Evolutionary conservation across 2,888 invertebrate species (phyloP), one percentile per base, ranked within the genome.

Genomic region (Pristionchus exspectatus): DNA sequence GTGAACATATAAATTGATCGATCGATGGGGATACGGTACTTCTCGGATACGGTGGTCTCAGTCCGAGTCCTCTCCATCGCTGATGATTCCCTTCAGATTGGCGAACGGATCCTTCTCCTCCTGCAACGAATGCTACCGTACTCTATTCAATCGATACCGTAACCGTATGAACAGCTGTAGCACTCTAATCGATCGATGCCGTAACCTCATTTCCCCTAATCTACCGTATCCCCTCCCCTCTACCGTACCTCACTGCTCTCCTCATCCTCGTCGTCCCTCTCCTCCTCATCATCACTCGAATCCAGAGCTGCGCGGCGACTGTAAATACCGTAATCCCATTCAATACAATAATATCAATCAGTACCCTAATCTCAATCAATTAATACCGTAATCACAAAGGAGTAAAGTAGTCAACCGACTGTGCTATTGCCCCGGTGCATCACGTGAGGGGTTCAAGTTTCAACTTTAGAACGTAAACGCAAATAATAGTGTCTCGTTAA

Each of bases 21-120:
- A 72, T 72, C 16, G 16, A 18, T 30, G 16, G 33, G 69, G 30
- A 30, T 72, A 63, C n/a, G n/a, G 63, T 63, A 63, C 63, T 63
- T n/a, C 24, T 63, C 10, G 63, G 63, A 7, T 63, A 63, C 69
- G 69, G 33, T 72, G 14, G 27, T 14, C 74, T 74, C 54, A 81
- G 50, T 81, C 81, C n/a, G 81, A 87, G 18, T 69, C 87, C 10
- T n/a, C 38, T 66, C 44, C 66, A 50, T 38, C 38, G 27, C 85
- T 63, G 50, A 87, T 50, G 44, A 87, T 44, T 4, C 44, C 87
- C 87, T 87, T 87, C 66, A 87, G 87, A 24, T 87, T 87, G 66
- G 87, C 87, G 27, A 69, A 87, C 44, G 87, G 87, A 50, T 87
- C 50, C 87, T 87, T 87, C 69, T 63, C 66, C 27, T 87, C 87